phyloP scores from a whole-genome alignment of 2,888 invertebrate species.

The Agriotes lineatus region DNA sequence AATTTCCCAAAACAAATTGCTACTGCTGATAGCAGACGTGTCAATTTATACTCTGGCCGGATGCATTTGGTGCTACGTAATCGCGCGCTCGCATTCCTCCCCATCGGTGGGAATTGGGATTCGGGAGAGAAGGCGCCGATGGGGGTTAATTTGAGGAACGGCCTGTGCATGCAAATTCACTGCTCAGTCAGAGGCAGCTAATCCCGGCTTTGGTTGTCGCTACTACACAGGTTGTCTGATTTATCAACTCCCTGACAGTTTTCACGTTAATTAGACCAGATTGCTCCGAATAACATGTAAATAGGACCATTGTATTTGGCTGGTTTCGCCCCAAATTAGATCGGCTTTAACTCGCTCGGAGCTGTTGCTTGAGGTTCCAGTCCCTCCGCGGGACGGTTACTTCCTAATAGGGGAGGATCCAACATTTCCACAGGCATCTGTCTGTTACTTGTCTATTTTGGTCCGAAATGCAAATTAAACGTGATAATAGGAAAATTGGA shows the following conservation, averaged over 20 bases:
- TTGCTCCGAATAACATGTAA: conserved; percentile 49
- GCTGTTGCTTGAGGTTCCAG: conserved; percentile 8
- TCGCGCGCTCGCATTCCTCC: conserved; percentile 10
- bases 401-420: too few relatives aligned
- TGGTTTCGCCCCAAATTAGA: conserved; percentile 36
- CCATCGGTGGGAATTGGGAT: conserved; percentile 13
- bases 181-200: conserved; percentile 45
- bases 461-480: too few relatives aligned
- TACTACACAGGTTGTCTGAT: conserved; percentile 51
- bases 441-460: too few relatives aligned
- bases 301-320: conserved; percentile 42
- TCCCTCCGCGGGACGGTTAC: conserved; percentile 1
- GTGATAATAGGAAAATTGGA: too few relatives aligned
- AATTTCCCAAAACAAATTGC: conserved; percentile 52
- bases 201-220: conserved; percentile 52
- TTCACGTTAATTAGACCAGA: conserved; percentile 50
- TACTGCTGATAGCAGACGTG: conserved; percentile 49
- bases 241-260: conserved; percentile 52
- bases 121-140: conserved; percentile 31
- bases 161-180: conserved; percentile 51
- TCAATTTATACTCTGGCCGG: conserved; percentile 46
- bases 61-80: conserved; percentile 28
- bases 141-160: conserved; percentile 40
- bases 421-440: too few relatives aligned
- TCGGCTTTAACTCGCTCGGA: conserved; percentile 28